phyloP scores from a whole-genome alignment of 2,113 vertebrate species.

The Globicephala melas region DNA sequence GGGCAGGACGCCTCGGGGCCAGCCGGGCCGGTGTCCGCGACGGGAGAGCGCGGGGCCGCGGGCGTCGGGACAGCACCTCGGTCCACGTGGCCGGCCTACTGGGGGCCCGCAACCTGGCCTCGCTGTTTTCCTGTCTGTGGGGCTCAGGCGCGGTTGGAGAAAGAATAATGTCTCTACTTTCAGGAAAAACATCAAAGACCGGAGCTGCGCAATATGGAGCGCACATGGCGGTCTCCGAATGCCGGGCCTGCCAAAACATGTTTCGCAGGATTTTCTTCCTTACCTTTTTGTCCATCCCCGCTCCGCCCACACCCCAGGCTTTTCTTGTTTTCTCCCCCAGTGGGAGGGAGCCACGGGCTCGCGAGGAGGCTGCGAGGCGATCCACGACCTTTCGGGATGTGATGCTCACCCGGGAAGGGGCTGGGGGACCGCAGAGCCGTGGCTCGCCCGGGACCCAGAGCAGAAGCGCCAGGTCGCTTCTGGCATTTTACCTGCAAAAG shows the following conservation, averaged over 20 bases:
- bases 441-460: neutral
- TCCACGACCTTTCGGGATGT: neutral
- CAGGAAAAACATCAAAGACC: constrained; percentile 80
- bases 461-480: neutral
- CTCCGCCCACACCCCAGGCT: neutral
- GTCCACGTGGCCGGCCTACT: neutral
- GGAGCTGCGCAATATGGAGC: constrained; percentile 76
- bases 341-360: constrained; percentile 35
- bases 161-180: constrained; percentile 68
- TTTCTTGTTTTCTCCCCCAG: neutral
- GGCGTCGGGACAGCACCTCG: neutral
- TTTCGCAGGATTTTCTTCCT: constrained; percentile 74
- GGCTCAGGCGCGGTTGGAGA: constrained; percentile 32
- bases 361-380: neutral
- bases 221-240: constrained; percentile 75
- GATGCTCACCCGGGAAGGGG: neutral
- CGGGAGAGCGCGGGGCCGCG: neutral
- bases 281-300: neutral
- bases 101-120: neutral
- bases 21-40: neutral
- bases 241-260: constrained; percentile 73
- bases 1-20: neutral
- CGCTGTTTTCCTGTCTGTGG: constrained; percentile 54
- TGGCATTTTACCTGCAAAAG: neutral
- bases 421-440: neutral